These are phyloP conservation scores for Halcyon malimbica DNA, from an alignment of 2,113 vertebrate genomes.

Conservation along the genomic window DNA sequence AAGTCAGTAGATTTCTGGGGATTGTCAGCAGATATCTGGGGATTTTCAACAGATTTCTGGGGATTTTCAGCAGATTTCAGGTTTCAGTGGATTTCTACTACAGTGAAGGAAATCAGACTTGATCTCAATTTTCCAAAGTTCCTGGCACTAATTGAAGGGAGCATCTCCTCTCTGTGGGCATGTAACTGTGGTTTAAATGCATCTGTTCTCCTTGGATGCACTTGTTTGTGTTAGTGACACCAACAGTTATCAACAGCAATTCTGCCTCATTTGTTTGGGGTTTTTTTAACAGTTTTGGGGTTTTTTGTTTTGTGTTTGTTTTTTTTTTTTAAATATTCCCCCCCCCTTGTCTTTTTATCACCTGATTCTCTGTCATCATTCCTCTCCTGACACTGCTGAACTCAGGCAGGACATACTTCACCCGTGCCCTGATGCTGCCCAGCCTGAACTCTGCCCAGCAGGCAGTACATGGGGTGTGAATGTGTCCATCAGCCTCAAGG, in stretches of 20 bases:
- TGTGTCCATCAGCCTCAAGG: neutral
- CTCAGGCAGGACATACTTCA: neutral
- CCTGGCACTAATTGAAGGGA: neutral
- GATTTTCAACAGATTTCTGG: neutral
- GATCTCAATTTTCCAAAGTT: neutral
- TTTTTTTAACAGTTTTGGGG: too few species aligned
- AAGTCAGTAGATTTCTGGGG: neutral
- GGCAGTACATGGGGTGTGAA: rapidly evolving
- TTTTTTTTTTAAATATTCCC: neutral
- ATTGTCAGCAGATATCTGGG: neutral
- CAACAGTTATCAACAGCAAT: neutral
- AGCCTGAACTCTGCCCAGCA: neutral
- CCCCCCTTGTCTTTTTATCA: neutral
- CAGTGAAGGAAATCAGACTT: neutral
- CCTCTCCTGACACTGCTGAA: neutral
- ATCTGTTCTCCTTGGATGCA: neutral
- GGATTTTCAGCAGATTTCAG: neutral
- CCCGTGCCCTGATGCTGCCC: neutral
- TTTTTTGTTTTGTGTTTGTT: too few species aligned
- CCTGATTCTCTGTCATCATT: neutral
- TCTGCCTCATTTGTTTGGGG: neutral
- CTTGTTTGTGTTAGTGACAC: slow-evolving; percentile 20
- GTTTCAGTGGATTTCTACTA: neutral
- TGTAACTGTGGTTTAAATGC: neutral
- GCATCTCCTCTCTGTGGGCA: neutral